These are phyloP conservation scores for Coptotermes formosanus DNA, from an alignment of 1,140 invertebrate species.

Conservation along the genomic window DNA sequence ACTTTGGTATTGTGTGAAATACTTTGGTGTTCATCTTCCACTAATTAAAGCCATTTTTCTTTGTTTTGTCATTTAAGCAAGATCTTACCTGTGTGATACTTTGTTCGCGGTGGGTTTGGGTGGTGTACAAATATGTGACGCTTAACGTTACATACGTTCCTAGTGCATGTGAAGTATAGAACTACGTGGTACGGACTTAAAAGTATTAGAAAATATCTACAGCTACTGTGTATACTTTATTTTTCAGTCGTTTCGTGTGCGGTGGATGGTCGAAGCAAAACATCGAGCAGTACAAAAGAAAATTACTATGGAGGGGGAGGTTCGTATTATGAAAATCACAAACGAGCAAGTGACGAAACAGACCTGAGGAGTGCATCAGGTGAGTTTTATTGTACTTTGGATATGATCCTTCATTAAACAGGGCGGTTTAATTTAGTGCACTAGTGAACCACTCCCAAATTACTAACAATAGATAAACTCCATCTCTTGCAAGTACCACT, in stretches of 20 bases:
- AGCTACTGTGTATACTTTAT: no score
- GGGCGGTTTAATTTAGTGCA: background rate
- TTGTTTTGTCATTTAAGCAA: no score
- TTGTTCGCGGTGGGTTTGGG: no score
- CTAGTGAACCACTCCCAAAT: background rate
- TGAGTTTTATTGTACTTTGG: background rate
- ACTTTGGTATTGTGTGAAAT: background rate
- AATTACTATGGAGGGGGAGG: background rate
- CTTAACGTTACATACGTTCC: background rate
- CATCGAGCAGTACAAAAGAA: background rate
- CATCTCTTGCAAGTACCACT: no score
- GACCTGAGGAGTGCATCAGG: background rate
- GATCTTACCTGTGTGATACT: no score
- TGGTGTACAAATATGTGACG: no score
- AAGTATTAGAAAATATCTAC: background rate
- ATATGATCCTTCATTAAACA: background rate
- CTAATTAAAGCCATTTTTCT: background rate
- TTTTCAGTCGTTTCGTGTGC: background rate
- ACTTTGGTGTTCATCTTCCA: background rate
- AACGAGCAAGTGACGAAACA: background rate
- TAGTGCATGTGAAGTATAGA: background rate
- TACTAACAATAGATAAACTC: no score
- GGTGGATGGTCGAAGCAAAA: background rate
- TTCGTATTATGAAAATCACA: background rate
- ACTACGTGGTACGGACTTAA: background rate